Percentiles rank a stretch among this genome's conserved stretches.
These are phyloP conservation scores for Trichacis sp. DNA, from an alignment of 2,888 invertebrate species.

Conservation along the genomic window DNA sequence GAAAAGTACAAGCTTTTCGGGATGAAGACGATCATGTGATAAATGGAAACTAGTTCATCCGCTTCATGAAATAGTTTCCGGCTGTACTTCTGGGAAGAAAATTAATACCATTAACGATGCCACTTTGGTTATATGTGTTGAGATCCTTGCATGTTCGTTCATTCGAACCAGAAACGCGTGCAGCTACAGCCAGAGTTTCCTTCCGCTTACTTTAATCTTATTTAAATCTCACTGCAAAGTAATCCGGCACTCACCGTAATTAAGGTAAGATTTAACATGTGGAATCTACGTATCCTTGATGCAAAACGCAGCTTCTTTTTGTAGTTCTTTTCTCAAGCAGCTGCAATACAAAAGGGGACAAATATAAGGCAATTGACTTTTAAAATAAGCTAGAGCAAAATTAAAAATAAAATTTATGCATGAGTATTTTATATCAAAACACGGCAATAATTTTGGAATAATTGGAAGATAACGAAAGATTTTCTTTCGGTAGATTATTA, in stretches of 20 bases:
- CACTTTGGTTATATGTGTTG: neutral
- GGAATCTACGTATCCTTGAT: neutral
- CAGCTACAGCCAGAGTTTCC: neutral
- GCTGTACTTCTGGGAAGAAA: neutral
- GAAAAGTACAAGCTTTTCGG: too few species aligned
- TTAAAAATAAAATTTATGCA: too few species aligned
- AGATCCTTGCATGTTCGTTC: conserved; percentile 1
- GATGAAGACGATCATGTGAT: too few species aligned
- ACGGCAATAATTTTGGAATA: too few species aligned
- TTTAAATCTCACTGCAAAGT: conserved; percentile 8
- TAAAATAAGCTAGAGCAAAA: too few species aligned
- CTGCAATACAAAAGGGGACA: neutral
- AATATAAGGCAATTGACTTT: neutral
- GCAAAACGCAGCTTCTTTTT: neutral
- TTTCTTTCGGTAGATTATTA: too few species aligned
- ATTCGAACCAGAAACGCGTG: neutral
- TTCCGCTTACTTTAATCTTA: conserved; percentile 12
- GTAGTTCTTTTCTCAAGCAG: neutral
- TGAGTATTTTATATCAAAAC: too few species aligned
- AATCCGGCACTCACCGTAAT: conserved; percentile 5
- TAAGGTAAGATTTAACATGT: conserved; percentile 12
- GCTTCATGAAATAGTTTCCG: neutral
- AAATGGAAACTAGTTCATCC: too few species aligned
- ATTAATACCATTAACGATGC: conserved; percentile 3
- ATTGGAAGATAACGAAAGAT: too few species aligned